Percentiles rank a stretch among this genome's conserved stretches.
Conservation (phyloP, 2,888 invertebrate species). For the Metacarcinus magister region DNA sequence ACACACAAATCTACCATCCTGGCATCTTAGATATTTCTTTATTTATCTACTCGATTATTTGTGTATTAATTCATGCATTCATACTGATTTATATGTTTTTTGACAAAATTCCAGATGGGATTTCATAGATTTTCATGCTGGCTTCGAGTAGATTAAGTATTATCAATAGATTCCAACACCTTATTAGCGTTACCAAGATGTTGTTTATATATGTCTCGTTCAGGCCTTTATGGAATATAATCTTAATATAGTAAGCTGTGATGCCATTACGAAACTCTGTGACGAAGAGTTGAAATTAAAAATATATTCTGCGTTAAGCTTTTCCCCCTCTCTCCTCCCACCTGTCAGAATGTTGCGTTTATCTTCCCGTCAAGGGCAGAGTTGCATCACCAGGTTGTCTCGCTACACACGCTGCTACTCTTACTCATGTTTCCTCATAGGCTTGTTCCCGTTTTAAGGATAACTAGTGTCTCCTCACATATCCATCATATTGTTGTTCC, state of each 20-base stretch:
- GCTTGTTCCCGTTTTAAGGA: not conserved
- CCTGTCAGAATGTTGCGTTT: not conserved
- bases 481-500: not conserved
- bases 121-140: not conserved
- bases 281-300: not conserved
- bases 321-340: not conserved
- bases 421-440: constrained; percentile 10
- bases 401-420: not conserved
- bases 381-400: not conserved
- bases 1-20: not conserved
- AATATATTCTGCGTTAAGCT: not conserved
- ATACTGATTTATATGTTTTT: not conserved
- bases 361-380: not conserved
- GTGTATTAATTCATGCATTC: too few species aligned
- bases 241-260: not conserved
- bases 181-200: not conserved
- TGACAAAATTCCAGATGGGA: not conserved
- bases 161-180: not conserved
- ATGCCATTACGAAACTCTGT: not conserved
- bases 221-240: not conserved
- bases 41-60: not conserved
- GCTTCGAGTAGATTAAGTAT: not conserved
- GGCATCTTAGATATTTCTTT: not conserved
- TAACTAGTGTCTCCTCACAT: not conserved
- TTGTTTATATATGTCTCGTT: not conserved